Conservation (phyloP, 2,888 invertebrate species). For the Hymenopus coronatus region DNA sequence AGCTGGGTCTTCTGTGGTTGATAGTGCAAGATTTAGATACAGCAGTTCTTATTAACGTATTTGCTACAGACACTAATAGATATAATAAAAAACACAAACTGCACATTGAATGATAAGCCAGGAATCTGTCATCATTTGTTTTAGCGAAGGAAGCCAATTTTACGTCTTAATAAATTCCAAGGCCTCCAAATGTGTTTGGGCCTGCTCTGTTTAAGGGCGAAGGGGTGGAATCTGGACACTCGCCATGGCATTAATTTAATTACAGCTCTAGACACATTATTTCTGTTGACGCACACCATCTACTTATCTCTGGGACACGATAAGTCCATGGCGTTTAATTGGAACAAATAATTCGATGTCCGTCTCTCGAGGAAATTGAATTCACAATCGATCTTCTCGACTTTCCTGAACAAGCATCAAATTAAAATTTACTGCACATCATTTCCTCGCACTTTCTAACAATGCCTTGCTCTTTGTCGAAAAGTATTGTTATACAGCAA, state of each 20-base stretch:
- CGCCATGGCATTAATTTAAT: not conserved
- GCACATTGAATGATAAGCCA: not conserved
- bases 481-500: too few relatives aligned
- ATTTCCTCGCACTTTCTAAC: too few relatives aligned
- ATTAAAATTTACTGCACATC: too few relatives aligned
- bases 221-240: not conserved
- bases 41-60: not conserved
- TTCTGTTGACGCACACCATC: not conserved
- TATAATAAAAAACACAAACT: not conserved
- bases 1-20: not conserved
- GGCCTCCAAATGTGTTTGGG: not conserved
- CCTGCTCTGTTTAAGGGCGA: not conserved
- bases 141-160: not conserved
- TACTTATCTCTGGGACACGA: not conserved
- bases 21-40: not conserved
- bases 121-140: not conserved
- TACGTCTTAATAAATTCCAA: not conserved
- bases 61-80: not conserved
- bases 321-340: not conserved
- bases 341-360: not conserved
- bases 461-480: too few relatives aligned
- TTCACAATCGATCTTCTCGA: not conserved
- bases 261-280: not conserved
- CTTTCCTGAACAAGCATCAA: not conserved
- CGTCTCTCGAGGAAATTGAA: not conserved